These are phyloP conservation scores for Rattus rattus DNA, from an alignment of 2,113 vertebrate genomes.

Conservation along the genomic window DNA sequence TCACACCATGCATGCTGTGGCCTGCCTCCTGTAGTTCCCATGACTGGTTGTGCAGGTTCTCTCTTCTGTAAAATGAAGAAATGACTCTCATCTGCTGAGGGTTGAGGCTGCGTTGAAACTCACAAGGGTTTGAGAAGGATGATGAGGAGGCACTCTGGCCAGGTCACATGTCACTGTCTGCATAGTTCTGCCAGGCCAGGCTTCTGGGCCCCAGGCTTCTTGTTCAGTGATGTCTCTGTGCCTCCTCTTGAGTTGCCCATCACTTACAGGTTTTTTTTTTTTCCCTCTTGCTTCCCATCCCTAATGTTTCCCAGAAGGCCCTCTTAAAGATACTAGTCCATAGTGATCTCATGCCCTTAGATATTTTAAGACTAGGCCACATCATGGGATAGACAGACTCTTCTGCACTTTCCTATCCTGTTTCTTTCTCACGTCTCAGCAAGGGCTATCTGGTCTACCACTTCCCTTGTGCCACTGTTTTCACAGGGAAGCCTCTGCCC, in stretches of 20 bases:
- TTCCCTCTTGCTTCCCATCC: background rate
- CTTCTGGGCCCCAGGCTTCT: background rate
- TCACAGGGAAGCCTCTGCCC: background rate
- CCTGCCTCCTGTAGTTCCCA: background rate
- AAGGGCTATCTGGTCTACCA: background rate
- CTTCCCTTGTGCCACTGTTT: background rate
- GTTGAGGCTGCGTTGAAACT: background rate
- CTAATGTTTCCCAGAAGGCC: background rate
- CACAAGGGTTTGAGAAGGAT: too few species aligned
- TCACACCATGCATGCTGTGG: too few species aligned
- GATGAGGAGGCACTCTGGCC: background rate
- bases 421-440: background rate
- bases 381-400: background rate
- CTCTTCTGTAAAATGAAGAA: background rate
- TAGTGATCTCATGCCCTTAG: background rate
- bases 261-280: background rate
- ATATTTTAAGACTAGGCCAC: background rate
- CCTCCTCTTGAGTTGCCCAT: background rate
- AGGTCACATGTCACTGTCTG: background rate
- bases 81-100: background rate
- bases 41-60: background rate
- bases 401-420: background rate
- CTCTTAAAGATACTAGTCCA: background rate
- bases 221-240: accelerated
- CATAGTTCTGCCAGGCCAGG: background rate